These are phyloP conservation scores for Antheraea assamensis DNA, from an alignment of 2,888 invertebrate genomes.

Conservation along the genomic window DNA sequence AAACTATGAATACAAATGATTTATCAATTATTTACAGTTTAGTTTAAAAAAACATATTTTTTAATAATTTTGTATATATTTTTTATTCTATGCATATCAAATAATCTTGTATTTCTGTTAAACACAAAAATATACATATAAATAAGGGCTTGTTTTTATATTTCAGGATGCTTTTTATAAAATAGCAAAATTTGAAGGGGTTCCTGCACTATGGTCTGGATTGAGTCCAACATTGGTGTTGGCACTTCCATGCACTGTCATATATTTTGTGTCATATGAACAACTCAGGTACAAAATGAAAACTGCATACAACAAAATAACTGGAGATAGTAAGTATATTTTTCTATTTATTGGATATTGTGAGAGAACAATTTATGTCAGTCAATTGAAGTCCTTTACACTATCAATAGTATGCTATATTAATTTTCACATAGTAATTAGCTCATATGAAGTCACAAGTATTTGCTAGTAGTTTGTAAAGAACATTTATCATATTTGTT, in stretches of 20 bases:
- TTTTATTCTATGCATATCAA: too few relatives aligned
- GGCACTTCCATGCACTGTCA: slow-evolving; percentile 97
- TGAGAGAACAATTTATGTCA: background rate
- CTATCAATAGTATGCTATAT: too few relatives aligned
- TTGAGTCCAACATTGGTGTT: slow-evolving; percentile 97
- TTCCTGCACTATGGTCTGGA: slow-evolving; percentile 97
- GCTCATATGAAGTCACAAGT: background rate
- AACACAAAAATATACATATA: too few relatives aligned
- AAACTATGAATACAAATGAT: too few relatives aligned
- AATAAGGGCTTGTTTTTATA: slow-evolving; percentile 9
- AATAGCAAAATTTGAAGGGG: slow-evolving; percentile 94
- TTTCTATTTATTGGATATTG: background rate
- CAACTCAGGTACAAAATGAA: slow-evolving; percentile 88
- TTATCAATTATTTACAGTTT: too few relatives aligned
- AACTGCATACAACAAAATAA: slow-evolving; percentile 73
- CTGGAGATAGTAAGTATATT: slow-evolving; percentile 58
- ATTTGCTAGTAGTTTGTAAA: background rate
- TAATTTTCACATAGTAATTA: too few relatives aligned
- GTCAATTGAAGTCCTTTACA: background rate
- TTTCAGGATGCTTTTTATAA: slow-evolving; percentile 96
- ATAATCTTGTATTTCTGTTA: too few relatives aligned
- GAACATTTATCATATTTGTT: background rate
- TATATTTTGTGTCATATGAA: slow-evolving; percentile 99
- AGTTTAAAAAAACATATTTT: too few relatives aligned
- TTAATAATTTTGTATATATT: too few relatives aligned